Conservation (phyloP, 2,797 vertebrate genomes). For the Morelia viridis region DNA sequence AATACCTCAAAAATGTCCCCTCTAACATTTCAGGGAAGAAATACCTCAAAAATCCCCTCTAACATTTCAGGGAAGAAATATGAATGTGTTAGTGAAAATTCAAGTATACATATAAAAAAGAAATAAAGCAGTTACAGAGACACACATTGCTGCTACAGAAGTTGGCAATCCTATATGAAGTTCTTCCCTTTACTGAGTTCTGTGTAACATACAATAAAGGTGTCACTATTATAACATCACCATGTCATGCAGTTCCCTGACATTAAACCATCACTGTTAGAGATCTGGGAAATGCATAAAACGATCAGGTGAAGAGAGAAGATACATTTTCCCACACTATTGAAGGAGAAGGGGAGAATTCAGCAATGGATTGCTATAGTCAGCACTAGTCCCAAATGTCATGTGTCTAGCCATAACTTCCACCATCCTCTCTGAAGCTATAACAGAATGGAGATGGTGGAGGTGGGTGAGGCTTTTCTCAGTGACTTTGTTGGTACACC, state of each 20-base stretch:
- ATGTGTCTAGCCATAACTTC: not conserved
- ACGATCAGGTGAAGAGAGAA: too few relatives aligned
- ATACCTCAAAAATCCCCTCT: too few relatives aligned
- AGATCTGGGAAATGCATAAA: not conserved
- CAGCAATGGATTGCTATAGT: too few relatives aligned
- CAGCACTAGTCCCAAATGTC: not conserved
- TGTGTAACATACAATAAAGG: not conserved
- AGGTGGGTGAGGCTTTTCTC: not conserved
- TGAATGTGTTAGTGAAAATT: not conserved
- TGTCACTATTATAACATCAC: not conserved
- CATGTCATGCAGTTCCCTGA: not conserved
- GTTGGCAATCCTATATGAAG: too few relatives aligned
- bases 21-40: not conserved
- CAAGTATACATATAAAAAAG: not conserved
- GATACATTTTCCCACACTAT: not conserved
- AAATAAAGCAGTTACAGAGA: not conserved
- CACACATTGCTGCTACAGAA: not conserved
- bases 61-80: not conserved
- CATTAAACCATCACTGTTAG: not conserved
- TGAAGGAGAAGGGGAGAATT: not conserved
- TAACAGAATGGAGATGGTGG: not conserved
- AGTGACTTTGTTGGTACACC: not conserved
- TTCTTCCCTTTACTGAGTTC: not conserved
- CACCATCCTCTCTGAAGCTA: not conserved
- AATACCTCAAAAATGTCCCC: too few relatives aligned